A percentile compares a stretch with the other conserved stretches of the same genome.
Evolutionary conservation across 1,140 invertebrate species (phyloP).

Genomic region (Temnothorax nylanderi): DNA sequence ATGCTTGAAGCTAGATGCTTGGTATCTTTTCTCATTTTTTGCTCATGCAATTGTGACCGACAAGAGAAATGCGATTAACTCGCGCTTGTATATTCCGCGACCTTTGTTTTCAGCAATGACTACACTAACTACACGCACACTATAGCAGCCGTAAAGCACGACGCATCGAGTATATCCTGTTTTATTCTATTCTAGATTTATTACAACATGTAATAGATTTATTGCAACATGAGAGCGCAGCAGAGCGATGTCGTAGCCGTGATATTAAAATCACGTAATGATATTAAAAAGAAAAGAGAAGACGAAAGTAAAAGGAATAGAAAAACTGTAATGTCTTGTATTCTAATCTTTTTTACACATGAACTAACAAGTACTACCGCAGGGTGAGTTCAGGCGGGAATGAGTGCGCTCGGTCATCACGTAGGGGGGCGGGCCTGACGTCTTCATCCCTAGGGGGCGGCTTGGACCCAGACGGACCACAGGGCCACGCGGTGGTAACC

Average conservation of each 20-base stretch:
- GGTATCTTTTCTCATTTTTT: background rate
- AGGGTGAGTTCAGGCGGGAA: conserved; percentile 83
- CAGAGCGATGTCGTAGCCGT: background rate
- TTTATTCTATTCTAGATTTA: background rate
- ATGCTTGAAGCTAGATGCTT: background rate
- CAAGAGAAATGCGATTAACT: background rate
- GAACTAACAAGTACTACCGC: conserved; percentile 84
- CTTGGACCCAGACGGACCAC: conserved; percentile 83
- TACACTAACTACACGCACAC: too few relatives aligned
- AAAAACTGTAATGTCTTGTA: conserved; percentile 74
- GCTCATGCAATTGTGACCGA: background rate
- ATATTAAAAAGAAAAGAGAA: background rate
- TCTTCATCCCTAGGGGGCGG: conserved; percentile 78
- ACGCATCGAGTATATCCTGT: conserved; percentile 19
- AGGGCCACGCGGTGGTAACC: conserved; percentile 84
- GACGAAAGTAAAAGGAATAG: background rate
- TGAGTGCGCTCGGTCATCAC: conserved; percentile 83
- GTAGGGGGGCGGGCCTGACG: conserved; percentile 82
- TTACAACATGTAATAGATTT: too few relatives aligned
- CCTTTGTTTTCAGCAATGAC: conserved; percentile 17
- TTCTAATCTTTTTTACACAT: conserved; percentile 72
- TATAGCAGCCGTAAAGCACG: conserved; percentile 34
- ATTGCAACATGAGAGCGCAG: background rate
- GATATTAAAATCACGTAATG: background rate
- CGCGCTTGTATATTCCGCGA: background rate